These are phyloP conservation scores for Aplysia californica DNA, from an alignment of 1,140 invertebrate genomes.

Conservation along the genomic window DNA sequence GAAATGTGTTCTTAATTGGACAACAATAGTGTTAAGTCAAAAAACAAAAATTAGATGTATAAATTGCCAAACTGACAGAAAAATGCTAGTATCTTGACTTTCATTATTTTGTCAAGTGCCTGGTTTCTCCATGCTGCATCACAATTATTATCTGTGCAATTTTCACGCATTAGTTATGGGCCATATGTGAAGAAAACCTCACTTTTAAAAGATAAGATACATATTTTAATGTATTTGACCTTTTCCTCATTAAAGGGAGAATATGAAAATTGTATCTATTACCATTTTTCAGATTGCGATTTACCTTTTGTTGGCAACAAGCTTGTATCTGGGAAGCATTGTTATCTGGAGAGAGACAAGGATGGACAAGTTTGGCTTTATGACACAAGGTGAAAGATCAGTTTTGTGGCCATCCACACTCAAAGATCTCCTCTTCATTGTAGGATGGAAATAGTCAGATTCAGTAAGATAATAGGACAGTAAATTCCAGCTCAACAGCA, in stretches of 20 bases:
- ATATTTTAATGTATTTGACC: not conserved
- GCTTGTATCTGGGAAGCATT: slow-evolving; percentile 59
- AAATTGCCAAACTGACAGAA: no score
- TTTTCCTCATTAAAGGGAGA: not conserved
- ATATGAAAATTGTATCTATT: not conserved
- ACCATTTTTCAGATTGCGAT: slow-evolving; percentile 52
- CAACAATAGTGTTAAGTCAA: no score
- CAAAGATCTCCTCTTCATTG: no score
- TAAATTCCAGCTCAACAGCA: no score
- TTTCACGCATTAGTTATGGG: not conserved
- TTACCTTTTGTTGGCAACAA: slow-evolving; percentile 50
- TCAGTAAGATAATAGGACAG: no score
- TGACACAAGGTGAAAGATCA: slow-evolving; percentile 61
- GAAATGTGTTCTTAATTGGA: no score
- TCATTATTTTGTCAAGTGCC: no score
- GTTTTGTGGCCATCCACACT: no score
- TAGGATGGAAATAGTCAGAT: no score
- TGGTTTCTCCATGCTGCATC: not conserved
- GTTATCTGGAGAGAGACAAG: slow-evolving; percentile 53
- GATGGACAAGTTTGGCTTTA: slow-evolving; percentile 47
- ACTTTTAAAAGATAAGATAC: not conserved
- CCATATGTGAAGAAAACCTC: not conserved
- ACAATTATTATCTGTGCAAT: not conserved
- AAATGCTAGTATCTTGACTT: no score
- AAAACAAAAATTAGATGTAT: no score